Evolutionary conservation across 2,888 invertebrate genomes (phyloP).

Genomic region (Aleiodes alternator): DNA sequence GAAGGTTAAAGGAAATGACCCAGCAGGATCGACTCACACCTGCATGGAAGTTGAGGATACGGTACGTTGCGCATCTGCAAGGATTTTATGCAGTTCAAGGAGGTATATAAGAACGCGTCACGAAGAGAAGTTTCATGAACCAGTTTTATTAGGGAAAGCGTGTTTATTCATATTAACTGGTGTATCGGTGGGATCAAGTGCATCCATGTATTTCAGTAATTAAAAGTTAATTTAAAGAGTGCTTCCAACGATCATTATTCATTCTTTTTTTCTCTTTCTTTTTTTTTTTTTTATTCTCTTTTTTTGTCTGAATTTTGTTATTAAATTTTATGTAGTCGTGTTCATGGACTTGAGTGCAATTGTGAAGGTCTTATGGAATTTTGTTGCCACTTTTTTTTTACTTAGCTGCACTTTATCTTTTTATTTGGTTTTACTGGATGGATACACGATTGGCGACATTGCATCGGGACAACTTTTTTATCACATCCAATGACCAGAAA

Average conservation of each 20-base stretch:
- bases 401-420: background rate
- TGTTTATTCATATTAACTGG: constrained; percentile 16
- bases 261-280: background rate
- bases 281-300: background rate
- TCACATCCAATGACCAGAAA: constrained; percentile 9
- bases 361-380: constrained; percentile 23
- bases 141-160: constrained; percentile 12
- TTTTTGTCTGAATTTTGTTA: background rate
- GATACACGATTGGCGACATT: constrained; percentile 28
- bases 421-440: background rate
- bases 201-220: constrained; percentile 18
- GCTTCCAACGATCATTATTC: background rate
- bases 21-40: constrained; percentile 44
- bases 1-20: constrained; percentile 49
- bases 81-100: constrained; percentile 39
- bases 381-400: background rate
- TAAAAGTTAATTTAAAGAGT: constrained; percentile 10
- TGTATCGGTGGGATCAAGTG: constrained; percentile 2
- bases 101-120: constrained; percentile 20
- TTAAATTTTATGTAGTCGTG: no score
- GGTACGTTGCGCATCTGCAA: constrained; percentile 42
- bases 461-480: constrained; percentile 9
- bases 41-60: constrained; percentile 43
- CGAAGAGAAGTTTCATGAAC: constrained; percentile 14
- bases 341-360: background rate